phyloP scores from a whole-genome alignment of 1,140 invertebrate species.

The Xylocopa sonorina region DNA sequence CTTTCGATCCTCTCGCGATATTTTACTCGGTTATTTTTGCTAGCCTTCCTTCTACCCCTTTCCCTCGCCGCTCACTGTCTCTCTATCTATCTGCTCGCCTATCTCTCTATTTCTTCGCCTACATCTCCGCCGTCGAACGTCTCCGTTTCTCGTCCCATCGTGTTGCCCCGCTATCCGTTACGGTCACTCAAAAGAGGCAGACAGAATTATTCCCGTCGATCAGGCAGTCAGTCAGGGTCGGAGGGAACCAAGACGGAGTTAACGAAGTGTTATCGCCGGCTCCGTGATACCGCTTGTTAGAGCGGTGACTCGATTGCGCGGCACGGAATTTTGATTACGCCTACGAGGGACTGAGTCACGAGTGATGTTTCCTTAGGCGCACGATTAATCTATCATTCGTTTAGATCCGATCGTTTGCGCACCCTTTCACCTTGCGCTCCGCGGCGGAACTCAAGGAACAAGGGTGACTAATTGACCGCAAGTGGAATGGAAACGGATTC shows the following conservation, averaged over 20 bases:
- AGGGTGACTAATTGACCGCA: too few relatives aligned
- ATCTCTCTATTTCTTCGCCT: neutral
- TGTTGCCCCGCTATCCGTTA: neutral
- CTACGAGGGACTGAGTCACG: neutral
- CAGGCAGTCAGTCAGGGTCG: slow-evolving; percentile 30
- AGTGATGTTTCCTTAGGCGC: neutral
- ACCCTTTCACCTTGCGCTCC: neutral
- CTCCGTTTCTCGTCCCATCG: neutral
- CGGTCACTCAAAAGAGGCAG: slow-evolving; percentile 5
- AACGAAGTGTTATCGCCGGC: slow-evolving; percentile 25
- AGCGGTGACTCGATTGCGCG: slow-evolving; percentile 11
- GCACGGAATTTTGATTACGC: slow-evolving; percentile 27
- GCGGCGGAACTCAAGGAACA: neutral
- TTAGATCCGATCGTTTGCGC: neutral
- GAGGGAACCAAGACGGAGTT: slow-evolving; percentile 6
- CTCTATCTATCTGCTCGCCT: too few relatives aligned
- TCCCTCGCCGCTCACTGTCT: slow-evolving; percentile 34
- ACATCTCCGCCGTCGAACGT: neutral
- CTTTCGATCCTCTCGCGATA: slow-evolving; percentile 67
- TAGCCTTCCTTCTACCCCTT: slow-evolving; percentile 55
- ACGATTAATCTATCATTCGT: neutral
- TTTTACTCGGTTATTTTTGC: slow-evolving; percentile 73
- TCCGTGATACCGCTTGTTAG: slow-evolving; percentile 15
- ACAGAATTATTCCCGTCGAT: slow-evolving; percentile 25
- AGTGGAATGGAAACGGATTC: neutral